Percentiles rank a stretch among this genome's conserved stretches.
These are phyloP conservation scores for Batillaria attramentaria DNA, from an alignment of 1,140 invertebrate genomes.

Conservation along the genomic window DNA sequence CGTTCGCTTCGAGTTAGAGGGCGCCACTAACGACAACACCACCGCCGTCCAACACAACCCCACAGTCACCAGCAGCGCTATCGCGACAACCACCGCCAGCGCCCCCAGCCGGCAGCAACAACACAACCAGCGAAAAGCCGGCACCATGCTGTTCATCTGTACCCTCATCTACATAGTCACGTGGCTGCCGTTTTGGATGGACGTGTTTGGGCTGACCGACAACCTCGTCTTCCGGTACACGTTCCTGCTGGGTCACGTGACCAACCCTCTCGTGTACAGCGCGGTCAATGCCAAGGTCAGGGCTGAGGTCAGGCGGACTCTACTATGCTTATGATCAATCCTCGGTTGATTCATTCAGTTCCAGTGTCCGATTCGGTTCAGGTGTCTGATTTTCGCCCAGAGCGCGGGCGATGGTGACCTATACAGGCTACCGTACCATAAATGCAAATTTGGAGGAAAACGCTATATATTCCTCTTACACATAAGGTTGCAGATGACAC, in stretches of 20 bases:
- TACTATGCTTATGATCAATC: too few species aligned
- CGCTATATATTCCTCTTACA: too few species aligned
- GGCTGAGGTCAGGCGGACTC: not conserved
- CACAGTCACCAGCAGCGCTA: not conserved
- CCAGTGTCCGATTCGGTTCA: too few species aligned
- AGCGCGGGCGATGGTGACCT: too few species aligned
- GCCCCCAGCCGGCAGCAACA: not conserved
- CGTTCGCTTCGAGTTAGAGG: not conserved
- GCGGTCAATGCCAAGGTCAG: slow-evolving; percentile 18
- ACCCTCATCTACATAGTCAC: slow-evolving; percentile 27
- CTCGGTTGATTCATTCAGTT: too few species aligned
- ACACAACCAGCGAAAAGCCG: slow-evolving; percentile 3
- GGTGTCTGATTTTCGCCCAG: too few species aligned
- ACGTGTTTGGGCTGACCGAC: not conserved
- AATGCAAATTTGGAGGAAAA: too few species aligned
- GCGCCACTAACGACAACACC: not conserved
- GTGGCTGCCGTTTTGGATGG: slow-evolving; percentile 34
- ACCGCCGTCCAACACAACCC: not conserved
- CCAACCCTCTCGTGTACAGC: slow-evolving; percentile 31
- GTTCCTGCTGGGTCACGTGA: slow-evolving; percentile 31
- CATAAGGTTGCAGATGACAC: too few species aligned
- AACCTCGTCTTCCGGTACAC: slow-evolving; percentile 17
- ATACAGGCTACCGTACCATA: too few species aligned
- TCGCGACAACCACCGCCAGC: not conserved
- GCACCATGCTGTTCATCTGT: slow-evolving; percentile 25